A percentile compares a stretch with the other conserved stretches of the same genome.
Conservation (phyloP, 1,140 invertebrate species). For the Aphelenchoides fujianensis region DNA sequence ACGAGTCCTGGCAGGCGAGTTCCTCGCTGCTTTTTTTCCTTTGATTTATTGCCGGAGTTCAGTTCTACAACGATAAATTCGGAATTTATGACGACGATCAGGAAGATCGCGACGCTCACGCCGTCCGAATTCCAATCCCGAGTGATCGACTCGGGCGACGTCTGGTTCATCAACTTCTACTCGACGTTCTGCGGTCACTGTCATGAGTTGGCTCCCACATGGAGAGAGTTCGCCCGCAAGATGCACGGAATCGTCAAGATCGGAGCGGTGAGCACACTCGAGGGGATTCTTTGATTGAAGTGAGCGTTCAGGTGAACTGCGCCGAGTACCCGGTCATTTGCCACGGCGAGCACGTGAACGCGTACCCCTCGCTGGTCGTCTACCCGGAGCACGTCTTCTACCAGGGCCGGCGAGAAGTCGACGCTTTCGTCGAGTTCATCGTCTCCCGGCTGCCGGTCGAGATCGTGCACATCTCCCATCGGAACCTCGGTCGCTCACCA, state of each 20-base stretch:
- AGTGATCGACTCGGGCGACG: slow-evolving; percentile 70
- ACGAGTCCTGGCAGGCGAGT: slow-evolving; percentile 78
- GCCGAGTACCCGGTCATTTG: slow-evolving; percentile 74
- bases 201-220: slow-evolving; percentile 73
- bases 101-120: slow-evolving; percentile 75
- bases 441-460: slow-evolving; percentile 45
- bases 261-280: no score
- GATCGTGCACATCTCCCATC: slow-evolving; percentile 42
- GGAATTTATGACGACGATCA: slow-evolving; percentile 80
- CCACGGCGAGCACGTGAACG: slow-evolving; percentile 69
- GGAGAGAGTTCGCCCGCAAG: slow-evolving; percentile 74
- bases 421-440: slow-evolving; percentile 48
- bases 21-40: no score
- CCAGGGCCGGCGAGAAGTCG: slow-evolving; percentile 51
- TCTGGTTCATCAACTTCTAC: slow-evolving; percentile 82
- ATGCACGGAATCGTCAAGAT: slow-evolving; percentile 72
- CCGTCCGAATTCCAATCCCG: slow-evolving; percentile 70
- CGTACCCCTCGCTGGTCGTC: slow-evolving; percentile 72
- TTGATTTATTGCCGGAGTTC: no score
- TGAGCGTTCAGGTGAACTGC: no score
- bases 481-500: slow-evolving; percentile 41
- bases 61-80: slow-evolving; percentile 79
- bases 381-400: slow-evolving; percentile 64
- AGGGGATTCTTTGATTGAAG: no score
- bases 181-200: slow-evolving; percentile 80